A percentile compares a stretch with the other conserved stretches of the same genome.
phyloP scores from a whole-genome alignment of 2,888 invertebrate genomes.

The Gasteruption jaculator region DNA sequence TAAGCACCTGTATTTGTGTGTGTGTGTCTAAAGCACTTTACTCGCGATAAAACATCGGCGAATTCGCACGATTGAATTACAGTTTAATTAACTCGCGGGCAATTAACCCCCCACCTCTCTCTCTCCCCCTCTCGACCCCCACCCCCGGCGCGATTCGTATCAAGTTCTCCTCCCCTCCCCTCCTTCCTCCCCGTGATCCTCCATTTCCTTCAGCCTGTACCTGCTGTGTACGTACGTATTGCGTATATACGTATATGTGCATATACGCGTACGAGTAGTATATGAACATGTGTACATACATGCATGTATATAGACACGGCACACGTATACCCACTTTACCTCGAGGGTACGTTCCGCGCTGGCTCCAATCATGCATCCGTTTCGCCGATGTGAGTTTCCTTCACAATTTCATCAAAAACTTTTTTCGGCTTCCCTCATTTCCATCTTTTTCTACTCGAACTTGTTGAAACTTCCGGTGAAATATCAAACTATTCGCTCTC shows the following conservation, averaged over 20 bases:
- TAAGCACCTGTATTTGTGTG: too few species aligned
- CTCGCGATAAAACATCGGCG: constrained; percentile 46
- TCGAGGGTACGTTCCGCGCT: too few species aligned
- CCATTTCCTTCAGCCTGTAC: constrained; percentile 27
- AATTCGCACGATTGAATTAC: constrained; percentile 50
- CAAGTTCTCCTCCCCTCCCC: constrained; percentile 19
- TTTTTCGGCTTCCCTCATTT: constrained; percentile 28
- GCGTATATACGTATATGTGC: constrained; percentile 2
- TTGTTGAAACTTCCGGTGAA: too few species aligned
- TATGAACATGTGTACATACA: too few species aligned
- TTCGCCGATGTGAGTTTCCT: too few species aligned
- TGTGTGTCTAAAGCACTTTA: too few species aligned
- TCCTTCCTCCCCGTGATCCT: constrained; percentile 28
- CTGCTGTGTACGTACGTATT: constrained; percentile 14
- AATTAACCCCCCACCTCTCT: constrained; percentile 21
- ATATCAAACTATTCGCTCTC: too few species aligned
- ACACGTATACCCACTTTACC: too few species aligned
- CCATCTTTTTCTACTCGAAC: constrained; percentile 14
- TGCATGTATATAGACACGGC: too few species aligned
- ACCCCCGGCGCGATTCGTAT: constrained; percentile 21
- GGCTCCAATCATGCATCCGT: too few species aligned
- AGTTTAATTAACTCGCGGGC: constrained; percentile 51
- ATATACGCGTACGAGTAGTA: neutral
- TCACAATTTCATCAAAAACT: constrained; percentile 46
- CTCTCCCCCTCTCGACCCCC: constrained; percentile 20